Percentiles rank a stretch among this genome's conserved stretches.
phyloP scores from a whole-genome alignment of 2,113 vertebrate genomes.

The Brachypodius melanocephalos region DNA sequence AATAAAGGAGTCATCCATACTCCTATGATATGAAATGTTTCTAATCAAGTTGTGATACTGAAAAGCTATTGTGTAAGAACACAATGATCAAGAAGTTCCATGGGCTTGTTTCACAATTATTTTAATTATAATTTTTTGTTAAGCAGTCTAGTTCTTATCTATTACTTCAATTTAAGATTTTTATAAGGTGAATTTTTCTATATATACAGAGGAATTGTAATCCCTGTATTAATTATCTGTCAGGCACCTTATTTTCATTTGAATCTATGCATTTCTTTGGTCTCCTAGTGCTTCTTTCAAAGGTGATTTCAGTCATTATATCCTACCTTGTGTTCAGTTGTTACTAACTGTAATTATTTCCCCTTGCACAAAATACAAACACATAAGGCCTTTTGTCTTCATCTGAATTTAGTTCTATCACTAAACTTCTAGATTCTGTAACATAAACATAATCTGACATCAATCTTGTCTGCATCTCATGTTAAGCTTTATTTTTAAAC shows the following conservation, averaged over 20 bases:
- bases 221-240: neutral
- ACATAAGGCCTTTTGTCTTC: neutral
- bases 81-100: neutral
- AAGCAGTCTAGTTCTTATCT: neutral
- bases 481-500: neutral
- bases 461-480: neutral
- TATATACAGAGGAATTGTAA: neutral
- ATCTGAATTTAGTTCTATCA: neutral
- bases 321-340: neutral
- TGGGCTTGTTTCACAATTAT: neutral
- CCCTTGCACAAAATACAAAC: neutral
- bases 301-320: neutral
- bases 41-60: neutral
- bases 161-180: neutral
- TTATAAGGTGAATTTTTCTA: neutral
- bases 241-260: neutral
- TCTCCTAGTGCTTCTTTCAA: neutral
- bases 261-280: neutral
- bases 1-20: neutral
- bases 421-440: neutral
- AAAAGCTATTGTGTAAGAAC: neutral
- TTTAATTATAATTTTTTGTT: neutral
- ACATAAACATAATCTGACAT: neutral
- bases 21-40: neutral
- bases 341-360: neutral